Base-by-base conservation (phyloP, 2,888 invertebrate species). In the Andrena minutula region DNA sequence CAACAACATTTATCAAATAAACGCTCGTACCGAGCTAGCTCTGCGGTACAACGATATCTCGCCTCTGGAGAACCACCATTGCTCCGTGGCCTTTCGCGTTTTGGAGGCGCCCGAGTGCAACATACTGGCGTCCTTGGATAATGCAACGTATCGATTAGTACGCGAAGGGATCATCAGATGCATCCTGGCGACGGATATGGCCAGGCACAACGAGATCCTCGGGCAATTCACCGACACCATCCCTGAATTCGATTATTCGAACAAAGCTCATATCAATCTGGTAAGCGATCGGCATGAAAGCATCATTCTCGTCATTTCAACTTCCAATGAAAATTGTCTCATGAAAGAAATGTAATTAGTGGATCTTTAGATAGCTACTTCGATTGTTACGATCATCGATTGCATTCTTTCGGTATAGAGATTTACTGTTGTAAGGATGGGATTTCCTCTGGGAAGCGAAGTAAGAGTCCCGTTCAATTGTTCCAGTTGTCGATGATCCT, bases 31-130 rank as follows among this genome's bases (percentile, higher is more conserved):
- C 60, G 97, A 97, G 92, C 94, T 97, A 91, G 97, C 97, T 41
- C 95, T 97, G 86, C 95, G 97, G 80, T 97, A 97, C 94, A 97
- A 97, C 94, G 97, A 97, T 94, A 97, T 97, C 91, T 97, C 97
- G 71, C 97, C 97, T 2, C 94, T 97, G 92, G 97, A 97, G 94
- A 97, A 97, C 94, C 97, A 97, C 93, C 97, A 97, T 93, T 97
- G 97, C 94, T 97, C 97, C 83, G 97, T 97, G 88, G 97, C 97
- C 63, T 97, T 97, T 94, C 96, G 97, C 82, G 96, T 97, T 87
- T 95, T 97, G 88, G 97, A 97, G 92, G 96, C 97, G 91, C 96
- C 97, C 74, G 97, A 97, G 91, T 97, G 97, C 94, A 97, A 97
- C 94, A 97, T 97, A 88, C 96, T 97, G 92, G 95, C 96, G 87